Percentiles rank a stretch among this genome's conserved stretches.
These are phyloP conservation scores for Grammomys dolichurus DNA, from an alignment of 2,113 vertebrate genomes.

Conservation along the genomic window DNA sequence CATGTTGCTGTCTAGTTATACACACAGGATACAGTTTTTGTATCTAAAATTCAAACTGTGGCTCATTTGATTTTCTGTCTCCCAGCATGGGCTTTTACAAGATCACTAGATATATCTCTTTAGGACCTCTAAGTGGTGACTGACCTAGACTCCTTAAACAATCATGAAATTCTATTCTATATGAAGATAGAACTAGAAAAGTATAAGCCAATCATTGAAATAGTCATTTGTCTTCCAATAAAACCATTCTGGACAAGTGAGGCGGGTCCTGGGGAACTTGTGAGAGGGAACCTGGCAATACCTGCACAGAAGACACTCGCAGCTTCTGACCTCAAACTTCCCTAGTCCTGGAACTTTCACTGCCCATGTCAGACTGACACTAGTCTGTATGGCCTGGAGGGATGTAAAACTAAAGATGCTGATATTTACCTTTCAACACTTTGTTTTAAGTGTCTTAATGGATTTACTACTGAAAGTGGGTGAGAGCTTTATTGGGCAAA, in stretches of 20 bases:
- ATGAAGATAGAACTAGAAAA: conserved; percentile 1
- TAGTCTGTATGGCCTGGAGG: background rate
- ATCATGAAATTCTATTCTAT: background rate
- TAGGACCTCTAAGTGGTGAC: background rate
- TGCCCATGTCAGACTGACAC: background rate
- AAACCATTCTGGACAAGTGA: background rate
- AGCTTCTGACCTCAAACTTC: background rate
- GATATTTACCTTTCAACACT: conserved; percentile 34
- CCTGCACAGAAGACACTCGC: background rate
- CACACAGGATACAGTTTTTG: conserved; percentile 29
- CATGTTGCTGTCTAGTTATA: conserved; percentile 14
- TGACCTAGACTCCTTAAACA: background rate
- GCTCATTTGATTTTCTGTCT: background rate
- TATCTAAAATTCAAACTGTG: conserved; percentile 38
- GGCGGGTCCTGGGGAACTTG: background rate
- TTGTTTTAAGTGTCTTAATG: background rate
- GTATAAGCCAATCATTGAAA: background rate
- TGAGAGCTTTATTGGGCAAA: conserved; percentile 13
- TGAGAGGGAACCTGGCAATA: background rate
- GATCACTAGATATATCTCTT: background rate
- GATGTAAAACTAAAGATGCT: background rate
- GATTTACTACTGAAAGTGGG: background rate
- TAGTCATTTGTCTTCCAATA: background rate
- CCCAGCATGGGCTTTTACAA: background rate
- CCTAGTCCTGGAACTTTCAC: background rate